A percentile compares a stretch with the other conserved stretches of the same genome.
Evolutionary conservation across 2,888 invertebrate genomes (phyloP).

Genomic region (Eupithecia abbreviata): DNA sequence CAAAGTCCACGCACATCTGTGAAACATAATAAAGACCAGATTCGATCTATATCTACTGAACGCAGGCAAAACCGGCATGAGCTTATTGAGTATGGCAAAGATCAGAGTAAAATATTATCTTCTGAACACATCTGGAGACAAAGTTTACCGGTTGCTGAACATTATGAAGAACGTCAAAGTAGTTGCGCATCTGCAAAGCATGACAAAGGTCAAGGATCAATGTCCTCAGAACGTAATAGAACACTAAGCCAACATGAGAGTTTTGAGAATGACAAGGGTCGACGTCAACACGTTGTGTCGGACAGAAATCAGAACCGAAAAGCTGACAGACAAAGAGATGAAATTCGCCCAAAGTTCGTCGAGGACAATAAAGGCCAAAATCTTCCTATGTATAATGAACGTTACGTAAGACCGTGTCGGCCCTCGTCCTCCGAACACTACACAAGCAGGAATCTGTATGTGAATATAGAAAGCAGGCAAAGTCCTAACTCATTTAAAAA

Average conservation of each 20-base stretch:
- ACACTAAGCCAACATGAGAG: background rate
- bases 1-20: background rate
- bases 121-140: background rate
- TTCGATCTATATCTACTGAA: background rate
- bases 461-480: background rate
- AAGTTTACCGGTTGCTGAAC: background rate
- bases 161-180: background rate
- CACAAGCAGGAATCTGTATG: background rate
- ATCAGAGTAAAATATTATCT: background rate
- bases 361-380: background rate
- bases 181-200: background rate
- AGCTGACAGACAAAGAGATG: background rate
- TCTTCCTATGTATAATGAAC: background rate
- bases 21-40: background rate
- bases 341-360: background rate
- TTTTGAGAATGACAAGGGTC: background rate
- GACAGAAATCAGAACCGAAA: background rate
- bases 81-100: background rate
- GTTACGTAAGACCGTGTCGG: background rate
- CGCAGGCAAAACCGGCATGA: background rate
- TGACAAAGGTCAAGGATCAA: background rate
- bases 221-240: background rate
- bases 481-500: background rate
- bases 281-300: background rate
- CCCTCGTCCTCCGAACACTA: background rate